Conservation (phyloP, 2,113 vertebrate species). For the Boleophthalmus pectinirostris region DNA sequence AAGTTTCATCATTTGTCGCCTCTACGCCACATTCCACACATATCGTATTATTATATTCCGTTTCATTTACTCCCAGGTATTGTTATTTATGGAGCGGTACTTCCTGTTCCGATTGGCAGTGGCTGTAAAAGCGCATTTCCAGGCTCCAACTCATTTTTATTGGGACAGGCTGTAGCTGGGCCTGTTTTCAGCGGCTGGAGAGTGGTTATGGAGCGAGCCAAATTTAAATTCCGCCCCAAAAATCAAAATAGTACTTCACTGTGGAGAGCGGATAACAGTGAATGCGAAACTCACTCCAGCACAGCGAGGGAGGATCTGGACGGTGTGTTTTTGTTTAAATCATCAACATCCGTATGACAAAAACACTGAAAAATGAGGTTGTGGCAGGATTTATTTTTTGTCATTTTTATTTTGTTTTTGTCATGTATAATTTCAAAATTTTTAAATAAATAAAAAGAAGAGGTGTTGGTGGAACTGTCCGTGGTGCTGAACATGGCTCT, state of each 20-base stretch:
- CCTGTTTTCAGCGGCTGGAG: not conserved
- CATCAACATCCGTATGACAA: too few species aligned
- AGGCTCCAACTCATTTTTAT: constrained; percentile 3
- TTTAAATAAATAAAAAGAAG: not conserved
- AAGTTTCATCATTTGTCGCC: not conserved
- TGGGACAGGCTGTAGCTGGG: not conserved
- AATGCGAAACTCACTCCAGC: not conserved
- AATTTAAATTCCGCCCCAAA: constrained; percentile 6
- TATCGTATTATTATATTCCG: not conserved
- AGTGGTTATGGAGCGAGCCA: constrained; percentile 6
- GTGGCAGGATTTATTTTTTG: too few species aligned
- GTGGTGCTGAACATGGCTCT: not conserved
- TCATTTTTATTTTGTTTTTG: too few species aligned
- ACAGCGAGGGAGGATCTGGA: not conserved
- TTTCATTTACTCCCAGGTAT: not conserved
- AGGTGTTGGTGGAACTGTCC: not conserved
- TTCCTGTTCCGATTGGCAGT: constrained; percentile 2
- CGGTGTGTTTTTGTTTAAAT: not conserved
- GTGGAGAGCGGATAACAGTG: not conserved
- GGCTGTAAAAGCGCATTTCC: not conserved
- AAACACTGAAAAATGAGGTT: too few species aligned
- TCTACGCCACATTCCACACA: not conserved
- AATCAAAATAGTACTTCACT: not conserved
- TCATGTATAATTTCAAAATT: too few species aligned
- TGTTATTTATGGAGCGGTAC: constrained; percentile 6